Conservation (phyloP, 2,113 vertebrate species). For the rat (Rattus norvegicus) region DNA sequence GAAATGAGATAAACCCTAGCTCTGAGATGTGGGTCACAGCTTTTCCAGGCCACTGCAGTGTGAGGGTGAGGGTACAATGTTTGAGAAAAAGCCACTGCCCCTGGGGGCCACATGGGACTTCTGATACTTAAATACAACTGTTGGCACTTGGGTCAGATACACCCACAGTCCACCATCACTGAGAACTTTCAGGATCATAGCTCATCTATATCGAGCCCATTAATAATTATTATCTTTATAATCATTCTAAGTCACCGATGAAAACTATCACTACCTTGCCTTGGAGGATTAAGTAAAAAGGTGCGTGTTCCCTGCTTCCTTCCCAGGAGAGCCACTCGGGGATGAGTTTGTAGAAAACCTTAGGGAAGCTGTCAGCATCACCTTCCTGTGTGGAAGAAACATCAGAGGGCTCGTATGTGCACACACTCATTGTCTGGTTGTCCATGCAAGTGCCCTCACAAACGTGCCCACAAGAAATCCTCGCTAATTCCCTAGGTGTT, state of each 20-base stretch:
- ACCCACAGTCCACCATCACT: neutral
- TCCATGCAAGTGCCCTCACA: neutral
- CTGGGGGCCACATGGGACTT: too few species aligned
- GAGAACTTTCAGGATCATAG: neutral
- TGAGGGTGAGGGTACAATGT: neutral
- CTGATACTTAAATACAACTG: neutral
- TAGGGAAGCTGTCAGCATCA: neutral
- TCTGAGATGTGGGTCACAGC: neutral
- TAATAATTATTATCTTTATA: neutral
- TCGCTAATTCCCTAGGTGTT: neutral
- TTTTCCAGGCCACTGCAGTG: neutral
- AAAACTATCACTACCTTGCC: neutral
- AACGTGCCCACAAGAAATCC: neutral
- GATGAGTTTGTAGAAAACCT: neutral
- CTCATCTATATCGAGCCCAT: neutral
- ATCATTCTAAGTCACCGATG: neutral
- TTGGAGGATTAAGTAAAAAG: neutral
- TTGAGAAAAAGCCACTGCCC: too few species aligned
- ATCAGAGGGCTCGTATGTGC: neutral
- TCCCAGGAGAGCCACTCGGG: neutral
- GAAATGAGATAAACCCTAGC: neutral
- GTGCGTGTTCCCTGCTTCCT: neutral
- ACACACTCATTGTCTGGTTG: neutral
- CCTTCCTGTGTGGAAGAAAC: neutral
- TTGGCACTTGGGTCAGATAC: too few species aligned